Base-by-base conservation (phyloP, 2,888 invertebrate genomes). In the Nasonovia ribisnigri region DNA sequence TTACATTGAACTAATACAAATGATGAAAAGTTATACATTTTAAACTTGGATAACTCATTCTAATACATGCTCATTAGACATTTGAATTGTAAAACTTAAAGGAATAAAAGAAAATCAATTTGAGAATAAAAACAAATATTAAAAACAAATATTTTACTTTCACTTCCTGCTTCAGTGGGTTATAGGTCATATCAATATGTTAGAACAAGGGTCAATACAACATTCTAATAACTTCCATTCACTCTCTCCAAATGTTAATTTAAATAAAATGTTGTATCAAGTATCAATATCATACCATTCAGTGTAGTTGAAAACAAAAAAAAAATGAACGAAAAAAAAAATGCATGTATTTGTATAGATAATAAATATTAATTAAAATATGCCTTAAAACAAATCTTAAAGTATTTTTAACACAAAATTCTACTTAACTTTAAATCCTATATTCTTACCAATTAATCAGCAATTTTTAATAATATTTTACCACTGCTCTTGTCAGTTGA, bases 401-500 rank as follows among this genome's bases (percentile, higher is more conserved):
- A 77, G 77, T 36, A 86, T 54, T 91, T n/a, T 46, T 29, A 43
- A 91, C 43, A 86, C 24, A 57, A 11, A 57, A 91, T 51, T 42
- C 24, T 77, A 67, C 77, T 51, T 67, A 48, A 77, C n/a, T 77
- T 26, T 51, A 54, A 46, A 57, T 46, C 43, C 5, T 29, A 1
- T 43, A 46, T 29, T 91, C 46, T 92, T 87, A 92, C 48, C n/a
- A 36, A 84, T 91, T n/a, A 94, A 60, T 95, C 95, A 92, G 95
- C 95, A 88, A 96, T 95, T 94, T 96, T 95, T 86, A 96, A 96
- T 42, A 97, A 95, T 94, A 97, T 96, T 96, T 97, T 97, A 94
- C 97, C 97, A 89, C 96, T 96, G 94, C 96, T 96, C 95, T 96
- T 96, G 95, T 96, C 96, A 54, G 96, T 96, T 94, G 96, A 95